Evolutionary conservation across 53 echinoderm and acorn worm genomes (phyloP).

Genomic region (Holothuria leucospilota): DNA sequence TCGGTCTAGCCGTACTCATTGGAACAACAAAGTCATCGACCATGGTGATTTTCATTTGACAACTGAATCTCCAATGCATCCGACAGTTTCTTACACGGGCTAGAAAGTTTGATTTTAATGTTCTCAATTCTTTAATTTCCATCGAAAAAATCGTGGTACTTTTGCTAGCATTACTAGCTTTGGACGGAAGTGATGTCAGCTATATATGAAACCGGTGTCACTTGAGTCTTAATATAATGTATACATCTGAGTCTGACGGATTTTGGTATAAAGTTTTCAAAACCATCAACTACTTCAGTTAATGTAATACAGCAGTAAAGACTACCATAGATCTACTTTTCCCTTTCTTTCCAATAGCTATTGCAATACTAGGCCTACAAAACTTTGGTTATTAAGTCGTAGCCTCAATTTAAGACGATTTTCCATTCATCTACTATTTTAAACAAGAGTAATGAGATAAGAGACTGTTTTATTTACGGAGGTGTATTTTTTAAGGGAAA

Average conservation of each 20-base stretch:
- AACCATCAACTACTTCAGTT: neutral
- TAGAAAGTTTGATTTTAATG: neutral
- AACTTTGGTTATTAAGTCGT: no score
- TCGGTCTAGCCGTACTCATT: constrained; percentile 20
- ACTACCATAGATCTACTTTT: no score
- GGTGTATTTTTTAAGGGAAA: no score
- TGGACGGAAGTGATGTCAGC: constrained; percentile 17
- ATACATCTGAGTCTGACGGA: neutral
- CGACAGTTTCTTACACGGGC: neutral
- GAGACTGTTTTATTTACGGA: no score
- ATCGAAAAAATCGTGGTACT: neutral
- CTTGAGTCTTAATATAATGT: constrained; percentile 3
- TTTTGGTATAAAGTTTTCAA: constrained; percentile 8
- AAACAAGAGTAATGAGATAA: no score
- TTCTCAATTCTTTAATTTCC: neutral
- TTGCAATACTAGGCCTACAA: no score
- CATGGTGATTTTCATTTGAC: neutral
- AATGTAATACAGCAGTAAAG: no score
- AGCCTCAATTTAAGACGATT: no score
- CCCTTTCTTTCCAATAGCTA: no score
- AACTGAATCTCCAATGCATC: neutral
- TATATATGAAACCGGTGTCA: neutral
- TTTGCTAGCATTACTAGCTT: neutral
- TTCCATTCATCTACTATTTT: no score
- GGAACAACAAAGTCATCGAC: constrained; percentile 23